These are phyloP conservation scores for Stegana nigrithorax DNA, from an alignment of 2,888 invertebrate genomes.

Conservation along the genomic window DNA sequence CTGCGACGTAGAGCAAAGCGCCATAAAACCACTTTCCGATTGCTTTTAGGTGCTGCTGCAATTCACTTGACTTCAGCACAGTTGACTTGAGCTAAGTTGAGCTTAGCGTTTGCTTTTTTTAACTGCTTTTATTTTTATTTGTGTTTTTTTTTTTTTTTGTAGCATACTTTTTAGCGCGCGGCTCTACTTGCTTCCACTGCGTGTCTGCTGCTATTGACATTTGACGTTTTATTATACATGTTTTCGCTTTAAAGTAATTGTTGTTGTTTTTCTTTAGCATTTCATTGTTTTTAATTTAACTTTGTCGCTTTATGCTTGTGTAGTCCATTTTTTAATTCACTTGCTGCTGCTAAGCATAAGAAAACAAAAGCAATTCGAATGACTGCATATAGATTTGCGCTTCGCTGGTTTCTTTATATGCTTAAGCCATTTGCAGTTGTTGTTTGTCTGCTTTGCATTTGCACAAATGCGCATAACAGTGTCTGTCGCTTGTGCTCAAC, in stretches of 20 bases:
- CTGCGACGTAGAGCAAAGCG: no score
- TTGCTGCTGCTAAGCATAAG: background rate
- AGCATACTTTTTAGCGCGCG: no score
- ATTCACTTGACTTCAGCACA: background rate
- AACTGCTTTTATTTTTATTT: background rate
- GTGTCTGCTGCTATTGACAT: slow-evolving; percentile 2
- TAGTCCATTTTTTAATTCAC: slow-evolving; percentile 3
- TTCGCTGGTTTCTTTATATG: no score
- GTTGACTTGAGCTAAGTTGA: background rate
- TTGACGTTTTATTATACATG: background rate
- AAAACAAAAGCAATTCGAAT: no score
- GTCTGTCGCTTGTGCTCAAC: no score
- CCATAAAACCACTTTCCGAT: background rate
- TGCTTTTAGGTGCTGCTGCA: background rate
- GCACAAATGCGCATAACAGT: slow-evolving; percentile 44
- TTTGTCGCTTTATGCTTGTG: background rate
- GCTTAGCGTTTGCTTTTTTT: background rate
- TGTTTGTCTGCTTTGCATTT: slow-evolving; percentile 53
- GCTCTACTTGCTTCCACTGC: no score
- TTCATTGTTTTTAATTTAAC: background rate
- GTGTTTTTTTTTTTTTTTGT: background rate
- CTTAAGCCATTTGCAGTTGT: background rate
- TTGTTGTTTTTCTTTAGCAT: background rate
- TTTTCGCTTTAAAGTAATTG: background rate
- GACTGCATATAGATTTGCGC: no score